These are phyloP conservation scores for Pilophorus perplexus DNA, from an alignment of 2,888 invertebrate genomes.

Conservation along the genomic window DNA sequence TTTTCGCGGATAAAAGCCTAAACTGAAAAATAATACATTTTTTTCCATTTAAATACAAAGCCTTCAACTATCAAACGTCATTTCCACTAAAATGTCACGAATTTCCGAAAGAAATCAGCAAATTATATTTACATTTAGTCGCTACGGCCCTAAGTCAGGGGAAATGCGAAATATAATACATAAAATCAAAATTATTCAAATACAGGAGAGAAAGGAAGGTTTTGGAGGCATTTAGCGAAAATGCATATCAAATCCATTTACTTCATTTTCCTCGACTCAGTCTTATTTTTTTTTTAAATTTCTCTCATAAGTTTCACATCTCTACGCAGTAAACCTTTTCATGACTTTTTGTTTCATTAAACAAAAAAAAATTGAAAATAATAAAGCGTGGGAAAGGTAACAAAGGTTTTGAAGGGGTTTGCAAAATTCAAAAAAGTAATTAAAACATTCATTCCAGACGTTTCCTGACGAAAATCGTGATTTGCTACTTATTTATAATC, in stretches of 20 bases:
- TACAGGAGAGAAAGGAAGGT: conserved; percentile 24
- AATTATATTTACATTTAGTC: neutral
- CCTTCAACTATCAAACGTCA: neutral
- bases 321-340: neutral
- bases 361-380: neutral
- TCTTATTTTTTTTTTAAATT: conserved; percentile 16
- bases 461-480: too few relatives aligned
- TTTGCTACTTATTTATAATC: too few relatives aligned
- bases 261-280: conserved; percentile 21
- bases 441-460: too few relatives aligned
- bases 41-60: conserved; percentile 18
- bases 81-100: neutral
- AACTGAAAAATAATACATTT: conserved; percentile 13
- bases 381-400: conserved; percentile 19
- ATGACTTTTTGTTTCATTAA: neutral
- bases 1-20: conserved; percentile 19
- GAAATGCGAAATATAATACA: conserved; percentile 28
- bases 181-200: conserved; percentile 4
- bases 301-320: neutral
- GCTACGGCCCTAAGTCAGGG: conserved; percentile 17
- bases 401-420: too few relatives aligned
- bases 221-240: conserved; percentile 19
- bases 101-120: neutral
- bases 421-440: too few relatives aligned
- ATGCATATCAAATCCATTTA: conserved; percentile 24